These are phyloP conservation scores for Phthorimaea operculella DNA, from an alignment of 1,140 invertebrate species.

Conservation along the genomic window DNA sequence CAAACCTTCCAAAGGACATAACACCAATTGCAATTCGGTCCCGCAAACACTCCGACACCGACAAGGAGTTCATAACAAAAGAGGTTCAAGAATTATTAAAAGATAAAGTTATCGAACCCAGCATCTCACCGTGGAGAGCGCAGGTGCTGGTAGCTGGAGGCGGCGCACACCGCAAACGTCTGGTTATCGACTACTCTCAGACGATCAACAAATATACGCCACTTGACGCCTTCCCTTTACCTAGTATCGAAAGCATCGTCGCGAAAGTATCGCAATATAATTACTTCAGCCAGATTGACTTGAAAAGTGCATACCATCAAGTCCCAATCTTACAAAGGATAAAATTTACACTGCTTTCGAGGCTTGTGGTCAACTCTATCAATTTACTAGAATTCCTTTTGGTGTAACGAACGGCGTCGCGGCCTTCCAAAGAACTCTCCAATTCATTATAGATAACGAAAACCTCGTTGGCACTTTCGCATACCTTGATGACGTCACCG, in stretches of 20 bases:
- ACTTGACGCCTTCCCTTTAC: slow-evolving; percentile 7
- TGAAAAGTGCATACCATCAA: slow-evolving; percentile 5
- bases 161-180: not conserved
- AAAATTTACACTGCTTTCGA: not conserved
- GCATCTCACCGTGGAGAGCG: not conserved
- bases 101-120: slow-evolving; percentile 5
- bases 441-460: slow-evolving; percentile 12
- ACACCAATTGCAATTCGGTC: slow-evolving; percentile 1
- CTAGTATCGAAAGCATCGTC: not conserved
- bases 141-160: not conserved
- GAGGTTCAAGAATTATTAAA: slow-evolving; percentile 1
- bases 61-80: not conserved
- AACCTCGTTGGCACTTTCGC: slow-evolving; percentile 8
- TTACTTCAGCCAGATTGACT: slow-evolving; percentile 7
- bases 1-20: not conserved
- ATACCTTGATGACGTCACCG: slow-evolving; percentile 20
- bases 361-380: slow-evolving; percentile 12
- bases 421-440: slow-evolving; percentile 15
- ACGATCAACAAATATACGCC: slow-evolving; percentile 7
- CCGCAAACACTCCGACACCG: not conserved
- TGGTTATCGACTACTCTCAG: slow-evolving; percentile 10
- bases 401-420: slow-evolving; percentile 24
- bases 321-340: not conserved
- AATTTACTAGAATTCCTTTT: slow-evolving; percentile 18
- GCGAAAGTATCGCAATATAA: slow-evolving; percentile 5